Evolutionary conservation across 2,888 invertebrate genomes (phyloP), one percentile per base, ranked within the genome.

Genomic region (Cancer borealis): DNA sequence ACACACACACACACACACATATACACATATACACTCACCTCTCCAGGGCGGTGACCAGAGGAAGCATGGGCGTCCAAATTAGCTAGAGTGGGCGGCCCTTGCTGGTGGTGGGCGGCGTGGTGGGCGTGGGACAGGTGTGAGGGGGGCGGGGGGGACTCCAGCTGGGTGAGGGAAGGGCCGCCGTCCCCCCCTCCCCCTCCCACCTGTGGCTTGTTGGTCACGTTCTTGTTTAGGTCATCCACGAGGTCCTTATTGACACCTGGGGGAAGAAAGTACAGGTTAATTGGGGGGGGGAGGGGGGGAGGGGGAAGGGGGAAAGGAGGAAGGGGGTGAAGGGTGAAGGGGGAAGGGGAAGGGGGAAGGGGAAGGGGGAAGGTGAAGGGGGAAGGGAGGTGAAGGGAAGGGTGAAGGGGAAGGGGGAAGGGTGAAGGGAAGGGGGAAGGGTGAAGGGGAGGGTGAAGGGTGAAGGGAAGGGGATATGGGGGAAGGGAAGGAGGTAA

Each of bases 211-310:
- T 93, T 95, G 92, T 73, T 88, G 26, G 93, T 88, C 17, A 93
- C 95, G 92, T 95, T 95, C 39, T 95, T 95, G 93, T 93, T 95
- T 3, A 92, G 92, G 84, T 95, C 95, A 26, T 95, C 95, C 46
- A 93, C 87, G 14, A 95, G 54, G n/a, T 95, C 95, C 89, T 95
- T 95, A 84, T 60, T 93, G 46, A 95, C 88, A 46, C 95, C 95
- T 95, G 93, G 8, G 39, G n/a, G 60, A 47, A 8, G 49, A 6
- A 89, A 8, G 49, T 8, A 89, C 8, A 60, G n/a, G 66, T 84
- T 45, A 46, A 8, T 17, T 17, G 3, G 39, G 30, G 84, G 21
- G 8, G 0, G 88, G 3, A 1, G 39, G 39, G 39, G 39, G 39
- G 39, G 39, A 39, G 39, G 39, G 14, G 39, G 88, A 39, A 45